phyloP scores from a whole-genome alignment of 2,888 invertebrate genomes.

The Polydesmus complanatus region DNA sequence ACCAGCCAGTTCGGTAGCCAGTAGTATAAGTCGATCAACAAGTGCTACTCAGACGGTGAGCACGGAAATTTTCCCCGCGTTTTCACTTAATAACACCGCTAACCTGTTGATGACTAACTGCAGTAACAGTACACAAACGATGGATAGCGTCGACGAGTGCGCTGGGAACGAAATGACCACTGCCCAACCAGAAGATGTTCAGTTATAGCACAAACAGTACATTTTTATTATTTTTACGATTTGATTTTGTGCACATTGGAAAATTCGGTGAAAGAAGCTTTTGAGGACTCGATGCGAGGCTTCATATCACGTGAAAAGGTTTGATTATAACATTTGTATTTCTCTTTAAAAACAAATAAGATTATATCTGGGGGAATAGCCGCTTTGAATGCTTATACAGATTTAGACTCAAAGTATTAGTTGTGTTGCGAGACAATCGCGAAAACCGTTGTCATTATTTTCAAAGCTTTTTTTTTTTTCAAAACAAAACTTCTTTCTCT shows the following conservation, averaged over 20 bases:
- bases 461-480: too few species aligned
- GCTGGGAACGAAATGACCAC: background rate
- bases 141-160: constrained; percentile 13
- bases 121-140: constrained; percentile 18
- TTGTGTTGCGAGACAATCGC: background rate
- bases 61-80: constrained; percentile 7
- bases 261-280: too few species aligned
- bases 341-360: background rate
- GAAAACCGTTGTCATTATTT: too few species aligned
- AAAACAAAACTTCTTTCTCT: too few species aligned
- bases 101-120: constrained; percentile 15
- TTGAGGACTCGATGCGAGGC: background rate
- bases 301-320: background rate
- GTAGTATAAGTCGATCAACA: constrained; percentile 18
- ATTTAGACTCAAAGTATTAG: background rate
- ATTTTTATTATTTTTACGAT: background rate
- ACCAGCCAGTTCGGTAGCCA: constrained; percentile 17
- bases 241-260: background rate
- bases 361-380: background rate
- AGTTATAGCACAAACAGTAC: constrained; percentile 12
- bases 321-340: background rate
- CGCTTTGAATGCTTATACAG: background rate
- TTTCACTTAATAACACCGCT: constrained; percentile 4
- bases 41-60: constrained; percentile 19
- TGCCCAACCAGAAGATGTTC: constrained; percentile 19